Conservation (phyloP, 2,888 invertebrate genomes). For the Xestia rhomboidea region DNA sequence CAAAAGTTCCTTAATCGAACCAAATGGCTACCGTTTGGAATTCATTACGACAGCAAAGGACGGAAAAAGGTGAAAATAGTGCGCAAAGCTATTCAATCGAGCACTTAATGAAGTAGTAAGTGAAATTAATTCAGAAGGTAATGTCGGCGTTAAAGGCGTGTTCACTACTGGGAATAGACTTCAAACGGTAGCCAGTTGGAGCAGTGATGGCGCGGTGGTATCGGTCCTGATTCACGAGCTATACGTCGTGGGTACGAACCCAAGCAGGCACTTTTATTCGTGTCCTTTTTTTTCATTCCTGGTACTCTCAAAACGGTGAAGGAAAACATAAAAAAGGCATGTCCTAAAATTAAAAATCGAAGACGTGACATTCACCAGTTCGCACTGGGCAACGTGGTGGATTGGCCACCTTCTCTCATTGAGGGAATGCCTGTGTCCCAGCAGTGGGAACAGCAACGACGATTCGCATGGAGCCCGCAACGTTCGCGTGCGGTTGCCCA, state of each 20-base stretch:
- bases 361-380: not conserved
- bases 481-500: too few species aligned
- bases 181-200: not conserved
- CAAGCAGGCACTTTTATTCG: not conserved
- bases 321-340: not conserved
- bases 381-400: not conserved
- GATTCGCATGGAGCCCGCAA: too few species aligned
- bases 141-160: conserved; percentile 6
- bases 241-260: not conserved
- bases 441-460: not conserved
- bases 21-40: conserved; percentile 28
- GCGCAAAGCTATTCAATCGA: conserved; percentile 29
- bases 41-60: conserved; percentile 2
- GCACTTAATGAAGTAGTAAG: conserved; percentile 29
- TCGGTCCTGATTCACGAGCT: not conserved
- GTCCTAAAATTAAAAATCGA: not conserved
- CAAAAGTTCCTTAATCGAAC: conserved; percentile 23
- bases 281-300: not conserved
- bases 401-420: not conserved
- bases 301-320: not conserved
- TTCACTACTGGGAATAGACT: conserved; percentile 7
- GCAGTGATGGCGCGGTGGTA: not conserved
- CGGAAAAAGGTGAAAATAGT: conserved; percentile 33
- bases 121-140: conserved; percentile 28
- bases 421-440: not conserved